A percentile compares a stretch with the other conserved stretches of the same genome.
Conservation (phyloP, 2,113 vertebrate genomes). For the Caretta caretta region DNA sequence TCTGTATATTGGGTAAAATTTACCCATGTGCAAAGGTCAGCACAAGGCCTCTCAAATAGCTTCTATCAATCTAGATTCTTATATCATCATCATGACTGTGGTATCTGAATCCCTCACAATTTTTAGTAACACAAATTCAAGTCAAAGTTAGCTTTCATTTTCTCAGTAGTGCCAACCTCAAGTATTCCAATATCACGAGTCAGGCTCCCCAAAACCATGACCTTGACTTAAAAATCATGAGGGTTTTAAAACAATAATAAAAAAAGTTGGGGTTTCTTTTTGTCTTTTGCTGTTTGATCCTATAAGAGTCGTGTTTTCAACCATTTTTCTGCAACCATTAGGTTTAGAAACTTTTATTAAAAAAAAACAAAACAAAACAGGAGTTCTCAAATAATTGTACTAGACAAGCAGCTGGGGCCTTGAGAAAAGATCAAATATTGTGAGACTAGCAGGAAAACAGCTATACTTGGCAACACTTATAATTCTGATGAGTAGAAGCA, state of each 20-base stretch:
- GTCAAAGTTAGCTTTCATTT: neutral
- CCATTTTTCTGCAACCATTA: neutral
- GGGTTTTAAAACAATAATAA: too few relatives aligned
- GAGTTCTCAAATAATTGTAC: neutral
- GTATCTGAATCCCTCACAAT: neutral
- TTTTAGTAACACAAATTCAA: neutral
- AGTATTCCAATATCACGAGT: neutral
- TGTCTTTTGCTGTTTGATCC: neutral
- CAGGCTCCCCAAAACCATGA: neutral
- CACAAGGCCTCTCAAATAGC: neutral
- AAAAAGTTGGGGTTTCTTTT: neutral
- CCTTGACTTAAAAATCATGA: neutral
- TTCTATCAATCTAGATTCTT: neutral
- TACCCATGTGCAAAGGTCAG: neutral
- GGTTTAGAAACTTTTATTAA: neutral
- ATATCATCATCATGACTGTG: neutral
- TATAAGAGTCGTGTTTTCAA: neutral
- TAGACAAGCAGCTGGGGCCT: neutral
- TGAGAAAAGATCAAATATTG: neutral
- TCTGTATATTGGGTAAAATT: neutral
- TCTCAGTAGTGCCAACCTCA: neutral
- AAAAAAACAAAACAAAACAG: neutral
- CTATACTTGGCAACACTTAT: neutral
- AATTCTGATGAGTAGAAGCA: rapidly evolving
- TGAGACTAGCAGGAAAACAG: neutral